phyloP scores from a whole-genome alignment of 2,888 invertebrate genomes.

The Trachelus tabidus region DNA sequence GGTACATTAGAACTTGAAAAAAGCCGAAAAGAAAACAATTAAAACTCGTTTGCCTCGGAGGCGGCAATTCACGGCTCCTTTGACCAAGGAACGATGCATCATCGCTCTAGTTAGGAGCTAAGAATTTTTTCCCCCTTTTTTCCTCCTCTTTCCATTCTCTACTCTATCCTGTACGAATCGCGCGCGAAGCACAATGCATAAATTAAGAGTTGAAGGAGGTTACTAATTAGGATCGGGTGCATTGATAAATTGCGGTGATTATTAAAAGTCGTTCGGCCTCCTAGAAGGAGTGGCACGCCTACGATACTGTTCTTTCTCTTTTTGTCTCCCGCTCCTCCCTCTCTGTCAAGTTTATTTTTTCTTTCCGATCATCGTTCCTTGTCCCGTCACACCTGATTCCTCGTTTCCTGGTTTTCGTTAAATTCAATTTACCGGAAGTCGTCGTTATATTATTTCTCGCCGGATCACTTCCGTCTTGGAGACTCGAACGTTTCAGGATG shows the following conservation, averaged over 20 bases:
- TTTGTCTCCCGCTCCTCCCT: not conserved
- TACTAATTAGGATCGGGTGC: constrained; percentile 52
- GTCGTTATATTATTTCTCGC: no score
- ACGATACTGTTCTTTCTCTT: constrained; percentile 34
- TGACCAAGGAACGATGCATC: no score
- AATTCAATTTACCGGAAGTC: no score
- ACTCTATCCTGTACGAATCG: not conserved
- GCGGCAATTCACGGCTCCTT: no score
- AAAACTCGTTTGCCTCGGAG: no score
- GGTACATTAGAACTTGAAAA: no score
- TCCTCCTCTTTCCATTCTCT: not conserved
- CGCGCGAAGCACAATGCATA: constrained; percentile 17
- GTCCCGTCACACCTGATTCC: no score
- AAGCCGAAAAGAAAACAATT: no score
- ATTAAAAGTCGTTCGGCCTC: constrained; percentile 51
- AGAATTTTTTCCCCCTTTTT: not conserved
- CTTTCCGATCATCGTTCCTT: not conserved
- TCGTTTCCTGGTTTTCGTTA: no score
- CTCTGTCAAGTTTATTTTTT: not conserved
- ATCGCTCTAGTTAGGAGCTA: no score
- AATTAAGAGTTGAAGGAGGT: constrained; percentile 32
- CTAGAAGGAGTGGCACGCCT: constrained; percentile 47
- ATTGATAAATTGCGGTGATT: constrained; percentile 55
- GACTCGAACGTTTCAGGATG: no score
- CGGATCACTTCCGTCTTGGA: no score